Evolutionary conservation across 2,797 vertebrate species (phyloP), one percentile per base, ranked within the genome.

Genomic region (Xenentodon cancila): DNA sequence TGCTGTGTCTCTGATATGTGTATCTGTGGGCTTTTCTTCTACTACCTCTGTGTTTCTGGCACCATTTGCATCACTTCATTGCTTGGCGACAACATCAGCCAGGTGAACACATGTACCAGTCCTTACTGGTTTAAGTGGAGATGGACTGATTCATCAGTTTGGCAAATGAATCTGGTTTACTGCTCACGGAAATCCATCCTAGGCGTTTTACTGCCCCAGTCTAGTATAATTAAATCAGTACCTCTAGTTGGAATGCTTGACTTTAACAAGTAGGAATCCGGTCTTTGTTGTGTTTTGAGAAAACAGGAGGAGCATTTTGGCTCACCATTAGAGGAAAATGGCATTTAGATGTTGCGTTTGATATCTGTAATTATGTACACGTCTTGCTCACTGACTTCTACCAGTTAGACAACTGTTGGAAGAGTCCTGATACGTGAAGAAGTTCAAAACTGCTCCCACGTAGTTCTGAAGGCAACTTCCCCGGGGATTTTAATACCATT

Each of bases 241-340:
- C 11, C 17, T 20, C 71, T 67, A 21, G 58, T 53, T 44, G 44
- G 61, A 66, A 58, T 45, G 37, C 34, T 50, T 47, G 46, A 56
- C 66, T 64, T 55, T 64, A 62, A 61, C 46, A 37, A 12, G 20
- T 1, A 34, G 63, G 59, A 60, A 61, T 62, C 71, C 9, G 43
- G 53, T 75, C 75, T 69, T 52, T 54, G 48, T 74, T 59, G 11
- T 49, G 7, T 76, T 74, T 64, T 79, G 72, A 68, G 68, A 50
- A 18, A 43, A 54, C 52, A 64, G 52, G 48, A 69, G 56, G 27
- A 64, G 21, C 9, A 53, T 17, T 71, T 79, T 75, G 70, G 59
- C 54, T 59, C 43, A 51, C 73, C 66, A 73, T 73, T 11, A 3
- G 65, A 62, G 45, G 22, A 18, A 61, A 8, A 15, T 6, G 2